Evolutionary conservation across 2,113 vertebrate species (phyloP), one percentile per base, ranked within the genome.

Genomic region (Rafetus swinhoei): DNA sequence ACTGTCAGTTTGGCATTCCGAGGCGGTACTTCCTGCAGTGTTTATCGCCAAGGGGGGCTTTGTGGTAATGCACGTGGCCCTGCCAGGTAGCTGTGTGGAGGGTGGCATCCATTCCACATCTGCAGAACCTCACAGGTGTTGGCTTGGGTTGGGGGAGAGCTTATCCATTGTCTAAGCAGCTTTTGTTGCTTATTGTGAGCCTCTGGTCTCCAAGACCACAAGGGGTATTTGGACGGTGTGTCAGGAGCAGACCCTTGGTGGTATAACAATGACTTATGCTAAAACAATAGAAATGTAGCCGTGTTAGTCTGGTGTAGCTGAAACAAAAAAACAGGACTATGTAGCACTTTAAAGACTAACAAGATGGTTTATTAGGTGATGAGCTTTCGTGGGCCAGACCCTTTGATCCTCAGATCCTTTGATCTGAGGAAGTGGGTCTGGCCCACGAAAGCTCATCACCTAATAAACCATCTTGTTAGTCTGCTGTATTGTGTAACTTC

Each of bases 201-300:
- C 22, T 45, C 39, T 35, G 72, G n/a, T 74, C 62, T 81, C 85
- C 45, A 29, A 53, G 79, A 5, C 12, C 55, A 50, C 24, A 32
- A 86, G 9, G 69, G n/a, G 39, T 69, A 50, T 6, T n/a, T 55
- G 29, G 35, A 2, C 60, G 76, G 86, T 80, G 82, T 86, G 83
- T 91, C 25, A 45, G 22, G 35, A 6, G 93, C 82, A 72, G 22
- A 52, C 22, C 14, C 84, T 69, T 85, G 90, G 74, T 86, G 85
- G 45, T 59, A 21, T 27, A 86, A 55, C 35, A 84, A 82, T 82
- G 35, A 90, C 79, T 91, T 80, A 86, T 87, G 85, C 83, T 94
- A 84, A 21, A 87, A n/a, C n/a, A n/a, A n/a, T n/a, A n/a, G n/a
- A n/a, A n/a, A n/a, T n/a, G n/a, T n/a, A n/a, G n/a, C n/a, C n/a